Evolutionary conservation across 2,888 invertebrate genomes (phyloP), one percentile per base, ranked within the genome.

Genomic region (Conistra vaccinii): DNA sequence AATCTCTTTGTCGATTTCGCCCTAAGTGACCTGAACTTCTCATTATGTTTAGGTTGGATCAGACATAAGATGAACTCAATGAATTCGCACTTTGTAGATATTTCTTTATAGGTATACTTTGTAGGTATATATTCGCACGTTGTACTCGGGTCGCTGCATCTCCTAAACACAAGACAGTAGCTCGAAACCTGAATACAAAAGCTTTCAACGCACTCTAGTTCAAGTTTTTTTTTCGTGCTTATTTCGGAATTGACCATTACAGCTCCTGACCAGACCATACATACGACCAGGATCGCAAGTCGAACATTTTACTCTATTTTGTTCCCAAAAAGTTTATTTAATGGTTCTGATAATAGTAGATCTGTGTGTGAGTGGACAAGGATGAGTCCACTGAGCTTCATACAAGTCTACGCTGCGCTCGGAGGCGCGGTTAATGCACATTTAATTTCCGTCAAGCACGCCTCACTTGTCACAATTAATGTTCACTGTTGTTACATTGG

Each of bases 361-460:
- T n/a, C n/a, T n/a, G n/a, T 29, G 45, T 29, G 23, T n/a, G 6
- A 29, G 32, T 84, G 53, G 58, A 51, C 58, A 73, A 66, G 63
- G 26, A 67, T 29, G 55, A 57, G 57, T 70, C 48, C 55, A 23
- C 0, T 73, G 51, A 51, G 81, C 62, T 69, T 69, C 67, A 77
- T 58, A 66, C 63, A 68, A 57, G 61, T 68, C 65, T 53, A 70
- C 70, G 85, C 70, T 63, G 85, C 80, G 89, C 81, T 85, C 61
- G 75, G 70, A 45, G 78, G 78, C 78, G 71, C 81, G 60, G 62
- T 82, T 87, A 81, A 89, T 89, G 85, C 68, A 79, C 76, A 84
- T 89, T 89, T 89, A 89, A 89, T 89, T 87, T 86, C 79, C 78
- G 72, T 72, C 85, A 82, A 76, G 26, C 78, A 80, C 82, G 83